phyloP scores from a whole-genome alignment of 2,797 vertebrate species.

The Pygocentrus nattereri region DNA sequence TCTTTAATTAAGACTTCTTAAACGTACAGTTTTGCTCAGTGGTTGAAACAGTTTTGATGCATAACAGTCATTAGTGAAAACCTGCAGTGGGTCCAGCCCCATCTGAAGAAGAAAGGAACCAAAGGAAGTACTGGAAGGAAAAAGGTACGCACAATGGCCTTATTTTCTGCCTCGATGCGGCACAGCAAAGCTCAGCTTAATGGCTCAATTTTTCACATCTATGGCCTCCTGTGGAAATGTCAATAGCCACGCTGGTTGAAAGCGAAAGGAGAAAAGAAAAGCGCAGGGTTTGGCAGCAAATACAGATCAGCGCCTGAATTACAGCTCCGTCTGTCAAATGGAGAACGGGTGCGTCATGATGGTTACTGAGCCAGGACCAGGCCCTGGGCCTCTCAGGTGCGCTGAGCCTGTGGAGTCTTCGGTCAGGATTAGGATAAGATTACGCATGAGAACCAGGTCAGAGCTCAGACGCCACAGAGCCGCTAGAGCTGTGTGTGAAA shows the following conservation, averaged over 20 bases:
- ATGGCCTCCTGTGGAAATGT: constrained; percentile 21
- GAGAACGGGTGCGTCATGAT: constrained; percentile 10
- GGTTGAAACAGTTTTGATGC: constrained; percentile 29
- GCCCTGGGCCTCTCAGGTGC: constrained; percentile 17
- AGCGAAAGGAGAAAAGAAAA: constrained; percentile 25
- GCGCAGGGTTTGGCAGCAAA: constrained; percentile 23
- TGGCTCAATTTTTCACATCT: constrained; percentile 22
- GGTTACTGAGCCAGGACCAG: background rate
- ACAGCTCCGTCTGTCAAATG: constrained; percentile 7
- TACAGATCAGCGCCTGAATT: constrained; percentile 23
- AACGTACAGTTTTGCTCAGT: constrained; percentile 27
- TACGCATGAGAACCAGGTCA: constrained; percentile 33
- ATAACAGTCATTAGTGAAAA: constrained; percentile 37
- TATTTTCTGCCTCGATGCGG: constrained; percentile 43
- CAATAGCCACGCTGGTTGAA: constrained; percentile 2
- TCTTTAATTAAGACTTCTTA: constrained; percentile 37
- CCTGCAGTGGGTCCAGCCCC: constrained; percentile 13
- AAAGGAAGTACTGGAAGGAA: background rate
- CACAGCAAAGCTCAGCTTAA: constrained; percentile 41
- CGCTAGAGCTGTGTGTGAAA: background rate
- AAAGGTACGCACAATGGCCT: constrained; percentile 10
- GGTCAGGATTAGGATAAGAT: constrained; percentile 27
- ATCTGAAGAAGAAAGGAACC: constrained; percentile 7
- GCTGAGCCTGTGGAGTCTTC: constrained; percentile 18
- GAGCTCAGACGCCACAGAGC: constrained; percentile 24